Evolutionary conservation across 1,140 invertebrate species (phyloP), one percentile per base, ranked within the genome.

Genomic region (Berghia stephanieae): DNA sequence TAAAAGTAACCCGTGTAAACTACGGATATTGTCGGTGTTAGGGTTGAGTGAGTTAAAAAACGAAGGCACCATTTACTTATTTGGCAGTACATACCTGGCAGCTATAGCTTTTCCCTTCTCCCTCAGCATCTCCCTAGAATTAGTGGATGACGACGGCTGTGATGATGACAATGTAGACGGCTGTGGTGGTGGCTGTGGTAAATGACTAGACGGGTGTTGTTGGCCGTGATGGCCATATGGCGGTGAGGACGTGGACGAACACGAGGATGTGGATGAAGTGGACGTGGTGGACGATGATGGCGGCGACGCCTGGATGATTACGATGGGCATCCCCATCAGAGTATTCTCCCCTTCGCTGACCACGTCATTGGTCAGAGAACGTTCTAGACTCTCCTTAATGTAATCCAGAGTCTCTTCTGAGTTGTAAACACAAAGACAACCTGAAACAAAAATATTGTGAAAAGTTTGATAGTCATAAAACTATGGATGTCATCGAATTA

Each of bases 341-440:
- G 76, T 71, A 10, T 68, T 55, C 80, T 95, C 93, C 84, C 97
- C 96, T 84, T 97, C 95, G 85, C 96, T 94, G 87, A 96, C 95
- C 73, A 97, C 91, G 92, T 96, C 97, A 3, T 95, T 95, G 0
- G 98, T 89, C 6, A 98, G 90, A 16, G 96, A 97, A 88, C 96
- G 96, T 85, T 98, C 96, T 78, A 98, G 91, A 86, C 95, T 96
- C 78, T 94, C 94, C 82, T 95, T 92, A 52, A 98, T 94, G 87
- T 96, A 98, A 83, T 98, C 96, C 85, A 98, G 94, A 21, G 95
- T 95, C 82, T 96, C 93, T 80, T 94, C 93, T 86, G 96, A 95
- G 81, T 96, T 95, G 89, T 96, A 99, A 38, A 98, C 94, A 88
- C 91, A 92, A 78, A 92, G 85, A 86, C 90, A 91, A 78, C 90